These are phyloP conservation scores for Argynnis bischoffii DNA, from an alignment of 2,888 invertebrate species.

Conservation along the genomic window DNA sequence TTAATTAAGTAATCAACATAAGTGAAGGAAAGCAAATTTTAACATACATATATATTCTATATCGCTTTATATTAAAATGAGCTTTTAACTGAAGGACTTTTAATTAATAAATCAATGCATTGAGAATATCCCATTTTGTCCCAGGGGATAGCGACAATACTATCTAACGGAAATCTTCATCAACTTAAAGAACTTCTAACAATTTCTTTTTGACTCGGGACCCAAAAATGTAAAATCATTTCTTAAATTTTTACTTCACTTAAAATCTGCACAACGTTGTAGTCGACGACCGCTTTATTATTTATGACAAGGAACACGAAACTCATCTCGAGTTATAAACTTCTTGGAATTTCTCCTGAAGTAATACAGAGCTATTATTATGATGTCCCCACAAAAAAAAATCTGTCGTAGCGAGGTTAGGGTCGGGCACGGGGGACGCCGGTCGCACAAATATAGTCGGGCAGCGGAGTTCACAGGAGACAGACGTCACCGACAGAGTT, in stretches of 20 bases:
- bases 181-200: constrained; percentile 66
- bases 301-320: constrained; percentile 83
- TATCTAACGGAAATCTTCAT: constrained; percentile 63
- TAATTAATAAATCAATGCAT: neutral
- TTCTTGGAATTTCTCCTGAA: constrained; percentile 83
- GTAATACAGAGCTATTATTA: constrained; percentile 83
- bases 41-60: too few relatives aligned
- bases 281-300: constrained; percentile 82
- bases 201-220: constrained; percentile 61
- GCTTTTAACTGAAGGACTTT: too few relatives aligned
- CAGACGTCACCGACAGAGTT: constrained; percentile 48
- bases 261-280: constrained; percentile 80
- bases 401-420: constrained; percentile 65
- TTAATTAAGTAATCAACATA: neutral
- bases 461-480: constrained; percentile 50
- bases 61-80: too few relatives aligned
- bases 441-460: constrained; percentile 53
- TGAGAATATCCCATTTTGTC: neutral
- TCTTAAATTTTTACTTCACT: constrained; percentile 77
- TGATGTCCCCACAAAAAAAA: constrained; percentile 81
- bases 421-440: constrained; percentile 53
- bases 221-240: constrained; percentile 74
- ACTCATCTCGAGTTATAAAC: constrained; percentile 83
- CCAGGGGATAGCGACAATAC: constrained; percentile 35
- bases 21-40: too few relatives aligned